A percentile compares a stretch with the other conserved stretches of the same genome.
Evolutionary conservation across 2,113 vertebrate species (phyloP).

Genomic region (Pavo muticus): DNA sequence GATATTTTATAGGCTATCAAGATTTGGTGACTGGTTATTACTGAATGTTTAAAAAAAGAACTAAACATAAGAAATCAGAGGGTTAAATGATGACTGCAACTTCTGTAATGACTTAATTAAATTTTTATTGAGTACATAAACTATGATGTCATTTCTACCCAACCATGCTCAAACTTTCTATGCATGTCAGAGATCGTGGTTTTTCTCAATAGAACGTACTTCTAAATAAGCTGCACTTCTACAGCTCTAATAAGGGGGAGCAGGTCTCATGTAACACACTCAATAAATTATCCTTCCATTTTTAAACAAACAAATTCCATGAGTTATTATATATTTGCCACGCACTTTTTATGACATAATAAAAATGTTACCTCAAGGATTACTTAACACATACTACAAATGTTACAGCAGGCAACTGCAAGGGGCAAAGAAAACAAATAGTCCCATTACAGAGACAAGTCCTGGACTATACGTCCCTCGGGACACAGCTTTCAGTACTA

Average conservation of each 20-base stretch:
- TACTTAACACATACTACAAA: slow-evolving; percentile 89
- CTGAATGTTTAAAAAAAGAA: slow-evolving; percentile 81
- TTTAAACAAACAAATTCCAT: slow-evolving; percentile 87
- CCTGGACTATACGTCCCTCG: slow-evolving; percentile 73
- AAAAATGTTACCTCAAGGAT: slow-evolving; percentile 89
- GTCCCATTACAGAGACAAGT: slow-evolving; percentile 78
- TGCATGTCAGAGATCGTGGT: slow-evolving; percentile 78
- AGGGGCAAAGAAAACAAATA: slow-evolving; percentile 87
- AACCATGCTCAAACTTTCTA: slow-evolving; percentile 74
- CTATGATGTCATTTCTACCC: slow-evolving; percentile 85
- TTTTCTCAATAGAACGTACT: slow-evolving; percentile 80
- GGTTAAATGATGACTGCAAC: slow-evolving; percentile 87
- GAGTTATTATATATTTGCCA: slow-evolving; percentile 88
- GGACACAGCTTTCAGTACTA: slow-evolving; percentile 71
- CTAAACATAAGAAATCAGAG: slow-evolving; percentile 84
- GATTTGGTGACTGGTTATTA: slow-evolving; percentile 81
- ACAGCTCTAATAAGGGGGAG: slow-evolving; percentile 80
- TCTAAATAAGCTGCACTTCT: slow-evolving; percentile 83
- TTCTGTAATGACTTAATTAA: slow-evolving; percentile 88
- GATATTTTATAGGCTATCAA: slow-evolving; percentile 83
- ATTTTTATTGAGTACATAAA: slow-evolving; percentile 87
- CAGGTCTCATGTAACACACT: slow-evolving; percentile 86
- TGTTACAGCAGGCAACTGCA: slow-evolving; percentile 85
- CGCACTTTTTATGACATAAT: slow-evolving; percentile 87
- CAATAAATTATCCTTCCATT: slow-evolving; percentile 88